Evolutionary conservation across 2,113 vertebrate species (phyloP), one percentile per base, ranked within the genome.

Genomic region (Solea senegalensis): DNA sequence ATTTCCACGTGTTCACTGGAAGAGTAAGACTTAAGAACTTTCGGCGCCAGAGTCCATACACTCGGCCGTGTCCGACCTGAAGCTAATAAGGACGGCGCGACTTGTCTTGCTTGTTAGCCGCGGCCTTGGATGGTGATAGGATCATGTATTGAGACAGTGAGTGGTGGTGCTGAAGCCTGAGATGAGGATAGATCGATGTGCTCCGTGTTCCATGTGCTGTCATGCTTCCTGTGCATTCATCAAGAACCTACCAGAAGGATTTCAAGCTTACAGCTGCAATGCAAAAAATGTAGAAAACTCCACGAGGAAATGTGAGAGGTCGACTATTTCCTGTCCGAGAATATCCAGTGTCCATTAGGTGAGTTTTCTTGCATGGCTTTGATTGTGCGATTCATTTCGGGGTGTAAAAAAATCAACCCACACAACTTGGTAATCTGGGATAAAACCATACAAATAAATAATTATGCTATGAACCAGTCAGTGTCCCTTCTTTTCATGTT

Each of bases 61-160:
- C 63, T 57, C 69, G 46, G 66, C 59, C 5, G 28, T 49, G 72
- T 76, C 21, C 26, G 9, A 52, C 72, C 66, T 65, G 58, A 27
- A 60, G 58, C 58, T 79, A 82, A 88, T 77, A 67, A 76, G 85
- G 56, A 52, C 5, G 6, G 51, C 15, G 46, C 63, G 26, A 61
- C 72, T 67, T 15, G 39, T 68, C 62, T 28, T 28, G 65, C 83
- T 86, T 73, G 85, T 87, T 86, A 86, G 66, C 53, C 2, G 2
- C 10, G 3, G 76, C 57, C 64, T 46, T 55, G 56, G 72, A 66
- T 59, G 52, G 21, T 66, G 45, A 46, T 55, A 58, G 66, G 76
- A 72, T 84, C 76, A 58, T 51, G 8, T 10, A 44, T 67, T 48
- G 51, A 70, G 60, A 65, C 44, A 21, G 39, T 58, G 68, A 67